phyloP scores from a whole-genome alignment of 2,888 invertebrate genomes.

The Malacosoma neustria region DNA sequence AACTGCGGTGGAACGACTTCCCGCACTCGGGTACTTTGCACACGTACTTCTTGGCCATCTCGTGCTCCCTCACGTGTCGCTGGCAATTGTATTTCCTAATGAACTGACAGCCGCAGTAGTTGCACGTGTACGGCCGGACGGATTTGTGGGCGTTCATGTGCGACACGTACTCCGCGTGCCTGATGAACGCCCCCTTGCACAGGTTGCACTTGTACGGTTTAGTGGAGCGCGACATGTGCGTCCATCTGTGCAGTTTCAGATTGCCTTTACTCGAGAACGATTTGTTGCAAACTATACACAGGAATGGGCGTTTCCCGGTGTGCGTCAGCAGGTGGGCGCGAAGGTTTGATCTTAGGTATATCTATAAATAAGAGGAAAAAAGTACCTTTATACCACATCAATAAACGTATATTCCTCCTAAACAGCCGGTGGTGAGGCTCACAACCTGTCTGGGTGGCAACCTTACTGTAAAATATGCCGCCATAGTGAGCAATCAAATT shows the following conservation, averaged over 20 bases:
- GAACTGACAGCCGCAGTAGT: conserved; percentile 92
- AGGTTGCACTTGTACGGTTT: conserved; percentile 90
- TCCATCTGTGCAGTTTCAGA: conserved; percentile 91
- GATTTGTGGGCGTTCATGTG: conserved; percentile 92
- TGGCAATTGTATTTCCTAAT: conserved; percentile 92
- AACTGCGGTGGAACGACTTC: conserved; percentile 89
- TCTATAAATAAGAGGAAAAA: conserved; percentile 56
- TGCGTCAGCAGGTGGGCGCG: conserved; percentile 88
- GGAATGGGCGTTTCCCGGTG: conserved; percentile 83
- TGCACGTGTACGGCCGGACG: conserved; percentile 89
- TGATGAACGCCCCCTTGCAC: conserved; percentile 89
- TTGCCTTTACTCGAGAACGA: conserved; percentile 93
- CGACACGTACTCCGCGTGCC: conserved; percentile 85
- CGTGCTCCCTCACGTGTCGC: conserved; percentile 88
- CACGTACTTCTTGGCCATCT: conserved; percentile 83
- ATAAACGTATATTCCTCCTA: no score
- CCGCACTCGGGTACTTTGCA: conserved; percentile 84
- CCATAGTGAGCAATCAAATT: no score
- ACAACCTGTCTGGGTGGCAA: no score
- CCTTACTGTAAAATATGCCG: no score
- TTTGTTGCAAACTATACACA: conserved; percentile 89
- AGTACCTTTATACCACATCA: no score
- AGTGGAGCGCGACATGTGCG: conserved; percentile 86
- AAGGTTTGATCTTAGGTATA: conserved; percentile 86
- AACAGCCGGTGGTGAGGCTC: no score